A percentile compares a stretch with the other conserved stretches of the same genome.
Evolutionary conservation across 2,888 invertebrate species (phyloP).

Genomic region (Cheilosia variabilis): DNA sequence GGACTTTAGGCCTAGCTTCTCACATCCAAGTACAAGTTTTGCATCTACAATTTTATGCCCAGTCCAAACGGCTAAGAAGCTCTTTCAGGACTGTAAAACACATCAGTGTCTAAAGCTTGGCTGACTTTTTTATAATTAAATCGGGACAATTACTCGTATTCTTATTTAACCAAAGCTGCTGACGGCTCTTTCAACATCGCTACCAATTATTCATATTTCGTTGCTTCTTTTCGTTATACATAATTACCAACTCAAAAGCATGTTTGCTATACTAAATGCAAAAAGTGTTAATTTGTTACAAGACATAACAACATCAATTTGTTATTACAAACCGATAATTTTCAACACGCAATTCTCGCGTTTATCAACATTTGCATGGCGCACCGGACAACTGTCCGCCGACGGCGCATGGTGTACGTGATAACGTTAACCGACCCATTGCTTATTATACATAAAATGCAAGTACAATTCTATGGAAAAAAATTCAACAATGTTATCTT

Average conservation of each 20-base stretch:
- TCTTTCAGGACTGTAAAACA: no score
- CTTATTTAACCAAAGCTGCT: no score
- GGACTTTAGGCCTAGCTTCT: no score
- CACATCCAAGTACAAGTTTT: no score
- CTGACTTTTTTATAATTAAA: no score
- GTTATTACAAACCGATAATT: constrained; percentile 41
- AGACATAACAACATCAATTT: constrained; percentile 24
- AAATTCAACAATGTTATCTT: constrained; percentile 35
- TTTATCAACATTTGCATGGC: constrained; percentile 65
- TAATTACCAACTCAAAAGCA: constrained; percentile 17
- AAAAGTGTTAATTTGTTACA: constrained; percentile 44
- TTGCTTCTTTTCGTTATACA: neutral
- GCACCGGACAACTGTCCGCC: constrained; percentile 30
- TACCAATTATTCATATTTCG: constrained; percentile 4
- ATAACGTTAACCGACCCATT: constrained; percentile 33
- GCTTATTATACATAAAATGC: constrained; percentile 35
- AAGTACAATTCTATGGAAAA: constrained; percentile 34
- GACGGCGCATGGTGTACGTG: constrained; percentile 30
- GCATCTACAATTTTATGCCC: no score
- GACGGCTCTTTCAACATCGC: no score
- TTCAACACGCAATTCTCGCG: constrained; percentile 58
- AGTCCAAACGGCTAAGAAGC: no score
- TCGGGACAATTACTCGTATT: no score
- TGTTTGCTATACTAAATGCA: neutral
- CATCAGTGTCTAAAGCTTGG: no score